These are phyloP conservation scores for Pontoporia blainvillei DNA, from an alignment of 2,113 vertebrate genomes.

Conservation along the genomic window DNA sequence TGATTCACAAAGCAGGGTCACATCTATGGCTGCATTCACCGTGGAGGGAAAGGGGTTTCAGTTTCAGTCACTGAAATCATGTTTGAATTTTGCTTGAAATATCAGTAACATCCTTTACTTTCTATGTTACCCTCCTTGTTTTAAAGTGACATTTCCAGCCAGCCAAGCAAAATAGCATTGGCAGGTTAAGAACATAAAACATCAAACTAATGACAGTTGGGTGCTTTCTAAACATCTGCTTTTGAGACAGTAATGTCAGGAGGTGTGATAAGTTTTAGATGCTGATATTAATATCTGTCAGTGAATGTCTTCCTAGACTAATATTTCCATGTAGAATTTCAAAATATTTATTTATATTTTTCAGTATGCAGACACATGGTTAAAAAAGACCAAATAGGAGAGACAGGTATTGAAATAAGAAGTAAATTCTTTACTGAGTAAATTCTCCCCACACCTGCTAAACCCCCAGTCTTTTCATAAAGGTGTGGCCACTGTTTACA, in stretches of 20 bases:
- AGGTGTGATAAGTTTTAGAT: background rate
- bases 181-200: background rate
- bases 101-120: background rate
- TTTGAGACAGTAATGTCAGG: constrained; percentile 1
- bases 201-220: background rate
- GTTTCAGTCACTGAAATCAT: background rate
- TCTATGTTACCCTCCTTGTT: background rate
- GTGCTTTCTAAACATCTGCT: background rate
- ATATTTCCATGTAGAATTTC: background rate
- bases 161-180: background rate
- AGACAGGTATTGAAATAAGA: background rate
- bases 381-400: background rate
- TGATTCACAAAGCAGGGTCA: background rate
- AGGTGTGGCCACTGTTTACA: background rate
- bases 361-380: background rate
- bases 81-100: constrained; percentile 30
- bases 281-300: background rate
- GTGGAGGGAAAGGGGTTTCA: background rate
- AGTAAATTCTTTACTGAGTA: background rate
- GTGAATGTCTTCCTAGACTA: background rate
- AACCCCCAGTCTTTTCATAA: background rate
- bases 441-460: background rate
- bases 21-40: background rate
- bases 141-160: background rate
- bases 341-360: background rate